Evolutionary conservation across 1,140 invertebrate genomes (phyloP).

Genomic region (Diabrotica virgifera): DNA sequence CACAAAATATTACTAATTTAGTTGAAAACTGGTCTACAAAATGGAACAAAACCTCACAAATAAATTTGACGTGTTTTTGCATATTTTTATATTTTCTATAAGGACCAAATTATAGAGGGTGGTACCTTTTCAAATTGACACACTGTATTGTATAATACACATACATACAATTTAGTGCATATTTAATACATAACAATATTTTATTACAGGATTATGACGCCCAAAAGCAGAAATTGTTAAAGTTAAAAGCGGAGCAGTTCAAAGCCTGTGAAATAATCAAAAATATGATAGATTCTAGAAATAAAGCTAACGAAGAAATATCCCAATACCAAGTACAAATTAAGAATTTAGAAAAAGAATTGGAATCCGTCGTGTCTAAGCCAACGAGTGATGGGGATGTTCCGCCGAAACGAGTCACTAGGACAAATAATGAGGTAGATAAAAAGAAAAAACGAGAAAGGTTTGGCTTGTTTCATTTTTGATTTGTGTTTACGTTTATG

Average conservation of each 20-base stretch:
- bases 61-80: too few species aligned
- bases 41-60: too few species aligned
- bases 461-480: slow-evolving; percentile 11
- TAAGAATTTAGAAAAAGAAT: slow-evolving; percentile 27
- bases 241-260: slow-evolving; percentile 35
- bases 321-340: slow-evolving; percentile 28
- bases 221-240: slow-evolving; percentile 15
- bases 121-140: neutral
- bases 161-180: neutral
- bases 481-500: neutral
- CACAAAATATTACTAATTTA: too few species aligned
- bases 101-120: too few species aligned
- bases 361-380: slow-evolving; percentile 31
- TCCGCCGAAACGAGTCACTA: slow-evolving; percentile 1
- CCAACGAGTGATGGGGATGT: slow-evolving; percentile 14
- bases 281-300: slow-evolving; percentile 40
- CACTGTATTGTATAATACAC: neutral
- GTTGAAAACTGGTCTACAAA: too few species aligned
- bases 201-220: slow-evolving; percentile 13
- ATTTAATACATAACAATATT: neutral
- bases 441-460: neutral
- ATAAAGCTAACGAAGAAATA: slow-evolving; percentile 44
- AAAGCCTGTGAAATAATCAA: slow-evolving; percentile 47
- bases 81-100: too few species aligned
- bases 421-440: slow-evolving; percentile 14